Base-by-base conservation (phyloP, 1,140 invertebrate genomes). In the Zaprionus kolodkinae region DNA sequence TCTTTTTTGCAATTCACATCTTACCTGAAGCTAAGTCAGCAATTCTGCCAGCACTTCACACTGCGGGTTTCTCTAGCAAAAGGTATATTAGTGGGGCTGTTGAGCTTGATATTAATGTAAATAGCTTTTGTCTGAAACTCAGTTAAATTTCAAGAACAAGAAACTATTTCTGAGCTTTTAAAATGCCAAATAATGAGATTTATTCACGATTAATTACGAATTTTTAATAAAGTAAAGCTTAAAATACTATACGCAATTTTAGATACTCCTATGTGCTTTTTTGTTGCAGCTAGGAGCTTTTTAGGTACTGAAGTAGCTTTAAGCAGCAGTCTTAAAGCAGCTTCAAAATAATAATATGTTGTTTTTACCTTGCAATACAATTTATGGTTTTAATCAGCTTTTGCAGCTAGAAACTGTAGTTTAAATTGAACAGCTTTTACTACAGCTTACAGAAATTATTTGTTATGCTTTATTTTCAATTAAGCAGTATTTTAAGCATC, bases 21-120 rank as follows among this genome's bases (percentile, higher is more conserved):
- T 66, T 66, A 66, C 64, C 64, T 66, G 64, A 15, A 66, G 17
- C 59, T 45, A 66, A 80, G 72, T 79, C 78, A 80, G 78, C 78
- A 76, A 57, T 80, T 80, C 75, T 80, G 70, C 35, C 21, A 38
- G 45, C 48, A 13, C 38, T 60, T 11, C 33, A 30, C 10, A 50
- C 4, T 9, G 45, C 12, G 9, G 10, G 21, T 9, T 50, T 25
- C 61, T 36, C 48, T 17, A 30, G 11, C 2, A 38, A 17, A 33
- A 30, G 27, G 60, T 50, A 50, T 50, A 25, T 50, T 21, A 21
- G 45, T 50, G 9, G 17, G 10, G 3, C 1, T 12, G 3, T 25
- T 25, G 5, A 6, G 17, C 10, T 15, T 45, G n/a, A n/a, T 15
- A 45, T 45, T 45, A n/a, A n/a, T 40, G 13, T 40, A 40, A 40